Conservation (phyloP, 2,113 vertebrate genomes). For the Platysteira castanea region DNA sequence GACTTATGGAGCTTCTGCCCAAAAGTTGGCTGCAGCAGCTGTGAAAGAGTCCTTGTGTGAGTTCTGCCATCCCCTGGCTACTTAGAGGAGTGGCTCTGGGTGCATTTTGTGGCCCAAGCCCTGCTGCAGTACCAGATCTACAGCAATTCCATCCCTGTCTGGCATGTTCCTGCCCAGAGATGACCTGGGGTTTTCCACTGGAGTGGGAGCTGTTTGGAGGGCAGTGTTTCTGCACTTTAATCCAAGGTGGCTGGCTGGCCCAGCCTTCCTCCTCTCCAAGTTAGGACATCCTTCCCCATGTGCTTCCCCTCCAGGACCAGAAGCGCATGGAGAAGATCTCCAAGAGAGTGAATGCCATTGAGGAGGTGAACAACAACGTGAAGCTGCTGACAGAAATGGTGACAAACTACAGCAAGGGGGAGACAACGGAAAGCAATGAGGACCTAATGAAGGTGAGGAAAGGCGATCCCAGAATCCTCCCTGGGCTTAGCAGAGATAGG, state of each 20-base stretch:
- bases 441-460: constrained; percentile 90
- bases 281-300: background rate
- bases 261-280: background rate
- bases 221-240: background rate
- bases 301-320: constrained; percentile 78
- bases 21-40: background rate
- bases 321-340: constrained; percentile 97
- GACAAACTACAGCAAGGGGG: constrained; percentile 81
- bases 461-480: background rate
- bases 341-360: constrained; percentile 91
- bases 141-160: background rate
- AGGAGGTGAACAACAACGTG: constrained; percentile 95
- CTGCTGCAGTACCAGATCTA: background rate
- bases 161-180: background rate
- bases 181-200: background rate
- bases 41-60: background rate
- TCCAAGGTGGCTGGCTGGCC: background rate
- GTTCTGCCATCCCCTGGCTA: background rate
- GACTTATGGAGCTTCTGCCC: background rate
- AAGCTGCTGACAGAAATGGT: constrained; percentile 92
- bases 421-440: constrained; percentile 81
- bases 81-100: background rate
- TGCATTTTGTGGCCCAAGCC: background rate
- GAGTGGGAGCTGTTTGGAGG: background rate
- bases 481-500: background rate